phyloP scores from a whole-genome alignment of 2,797 vertebrate genomes.

The Basileuterus tristriatus region DNA sequence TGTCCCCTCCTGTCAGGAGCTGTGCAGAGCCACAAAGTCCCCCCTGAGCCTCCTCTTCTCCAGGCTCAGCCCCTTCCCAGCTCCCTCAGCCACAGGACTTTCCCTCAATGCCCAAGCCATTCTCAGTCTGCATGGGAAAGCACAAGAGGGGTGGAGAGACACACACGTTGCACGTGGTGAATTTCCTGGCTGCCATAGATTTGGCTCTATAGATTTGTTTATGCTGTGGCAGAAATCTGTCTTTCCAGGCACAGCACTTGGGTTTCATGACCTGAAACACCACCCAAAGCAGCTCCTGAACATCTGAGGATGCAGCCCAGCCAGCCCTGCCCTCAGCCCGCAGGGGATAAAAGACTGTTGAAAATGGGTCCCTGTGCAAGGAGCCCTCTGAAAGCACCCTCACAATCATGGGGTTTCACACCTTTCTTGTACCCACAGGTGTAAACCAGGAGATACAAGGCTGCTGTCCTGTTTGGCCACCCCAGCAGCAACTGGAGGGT shows the following conservation, averaged over 20 bases:
- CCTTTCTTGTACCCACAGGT: background rate
- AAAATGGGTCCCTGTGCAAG: rapidly evolving
- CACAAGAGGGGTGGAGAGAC: background rate
- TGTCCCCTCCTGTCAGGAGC: no score
- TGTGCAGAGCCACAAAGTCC: background rate
- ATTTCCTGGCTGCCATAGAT: background rate
- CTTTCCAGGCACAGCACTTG: background rate
- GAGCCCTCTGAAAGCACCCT: background rate
- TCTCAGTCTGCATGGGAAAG: background rate
- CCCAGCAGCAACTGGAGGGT: background rate
- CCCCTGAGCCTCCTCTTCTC: background rate
- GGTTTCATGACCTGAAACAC: background rate
- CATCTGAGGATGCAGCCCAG: background rate
- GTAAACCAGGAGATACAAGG: background rate
- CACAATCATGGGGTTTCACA: background rate
- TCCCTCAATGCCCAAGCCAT: background rate
- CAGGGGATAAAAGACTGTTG: background rate
- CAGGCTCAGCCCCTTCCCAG: background rate
- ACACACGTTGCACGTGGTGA: rapidly evolving
- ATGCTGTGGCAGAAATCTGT: background rate
- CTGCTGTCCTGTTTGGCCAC: background rate
- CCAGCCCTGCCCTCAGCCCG: background rate
- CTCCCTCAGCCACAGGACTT: background rate
- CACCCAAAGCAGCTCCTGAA: background rate
- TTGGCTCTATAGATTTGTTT: background rate